Base-by-base conservation (phyloP, 53 echinoderm and acorn worm species). In the Stichopus horrens region DNA sequence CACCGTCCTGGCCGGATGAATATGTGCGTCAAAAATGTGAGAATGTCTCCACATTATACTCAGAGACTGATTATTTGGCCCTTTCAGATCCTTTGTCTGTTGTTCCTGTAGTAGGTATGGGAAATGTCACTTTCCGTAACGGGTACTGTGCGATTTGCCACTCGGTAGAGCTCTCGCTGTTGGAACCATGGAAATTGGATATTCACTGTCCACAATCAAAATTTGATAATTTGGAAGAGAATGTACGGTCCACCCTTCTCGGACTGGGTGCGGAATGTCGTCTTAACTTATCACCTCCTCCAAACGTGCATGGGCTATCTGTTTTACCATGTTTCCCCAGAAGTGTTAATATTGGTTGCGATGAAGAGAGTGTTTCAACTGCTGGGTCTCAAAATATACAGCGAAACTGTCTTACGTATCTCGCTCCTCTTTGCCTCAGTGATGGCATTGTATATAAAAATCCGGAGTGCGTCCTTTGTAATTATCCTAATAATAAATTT, bases 41-140 rank as follows among this genome's bases (percentile, higher is more conserved):
- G 57, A 57, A 82, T 58, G 83, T 82, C 7, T n/a, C 56, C 18
- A 52, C 58, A 19, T 58, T 82, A n/a, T 58, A 55, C 52, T 7
- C 18, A 16, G 83, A 82, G 22, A 21, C 54, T 11, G 83, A 55
- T 53, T 56, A 16, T 57, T 53, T 51, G 51, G 22, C 10, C 0
- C 57, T 82, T 4, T 18, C 19, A 19, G 59, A 82, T n/a, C 59
- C 83, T 82, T 20, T 56, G 55, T 21, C 56, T 5, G 16, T 20
- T 7, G 18, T 19, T 19, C 83, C 83, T 6, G 83, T 82, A 7
- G 83, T 82, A 5, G n/a, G 57, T 4, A 54, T 57, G 2, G 20
- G 60, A 21, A 82, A 82, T 7, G 57, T 82, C 9, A 82, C 83
- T n/a, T 82, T 82, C 52, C 56, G 83, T 20, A 82, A 82, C 22